Conservation (phyloP, 1,140 invertebrate genomes). For the Drosophila lini region DNA sequence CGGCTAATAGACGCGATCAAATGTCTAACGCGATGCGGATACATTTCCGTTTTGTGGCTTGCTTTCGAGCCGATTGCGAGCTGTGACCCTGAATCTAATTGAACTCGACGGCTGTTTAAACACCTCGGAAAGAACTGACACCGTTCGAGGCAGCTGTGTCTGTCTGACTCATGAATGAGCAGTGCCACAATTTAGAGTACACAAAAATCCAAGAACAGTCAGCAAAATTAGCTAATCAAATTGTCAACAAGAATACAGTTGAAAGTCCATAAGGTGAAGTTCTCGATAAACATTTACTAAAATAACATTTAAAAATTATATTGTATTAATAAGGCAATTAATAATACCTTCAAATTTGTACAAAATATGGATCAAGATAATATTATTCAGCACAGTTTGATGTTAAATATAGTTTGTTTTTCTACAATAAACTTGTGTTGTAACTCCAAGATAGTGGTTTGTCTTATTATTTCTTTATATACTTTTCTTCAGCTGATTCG, state of each 20-base stretch:
- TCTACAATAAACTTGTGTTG: too few species aligned
- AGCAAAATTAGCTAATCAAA: not conserved
- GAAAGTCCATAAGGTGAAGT: not conserved
- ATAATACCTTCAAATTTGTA: too few species aligned
- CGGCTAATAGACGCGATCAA: conserved; percentile 30
- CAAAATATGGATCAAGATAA: too few species aligned
- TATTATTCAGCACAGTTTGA: not conserved
- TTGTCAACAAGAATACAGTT: not conserved
- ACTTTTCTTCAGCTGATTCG: too few species aligned
- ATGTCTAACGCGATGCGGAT: conserved; percentile 23
- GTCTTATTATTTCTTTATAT: too few species aligned
- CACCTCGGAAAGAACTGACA: conserved; percentile 14
- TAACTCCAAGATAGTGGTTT: not conserved
- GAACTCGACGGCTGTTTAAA: conserved; percentile 56
- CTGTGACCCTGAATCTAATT: conserved; percentile 54
- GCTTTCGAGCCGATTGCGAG: conserved; percentile 5
- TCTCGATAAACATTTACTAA: not conserved
- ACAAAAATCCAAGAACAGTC: not conserved
- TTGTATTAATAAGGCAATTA: not conserved
- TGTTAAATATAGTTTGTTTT: not conserved
- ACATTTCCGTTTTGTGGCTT: conserved; percentile 50
- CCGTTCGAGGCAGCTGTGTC: conserved; percentile 11
- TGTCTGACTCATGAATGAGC: conserved; percentile 8
- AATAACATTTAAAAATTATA: not conserved
- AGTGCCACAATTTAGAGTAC: not conserved